Conservation (phyloP, 2,888 invertebrate species). For the Branchellion lobata region DNA sequence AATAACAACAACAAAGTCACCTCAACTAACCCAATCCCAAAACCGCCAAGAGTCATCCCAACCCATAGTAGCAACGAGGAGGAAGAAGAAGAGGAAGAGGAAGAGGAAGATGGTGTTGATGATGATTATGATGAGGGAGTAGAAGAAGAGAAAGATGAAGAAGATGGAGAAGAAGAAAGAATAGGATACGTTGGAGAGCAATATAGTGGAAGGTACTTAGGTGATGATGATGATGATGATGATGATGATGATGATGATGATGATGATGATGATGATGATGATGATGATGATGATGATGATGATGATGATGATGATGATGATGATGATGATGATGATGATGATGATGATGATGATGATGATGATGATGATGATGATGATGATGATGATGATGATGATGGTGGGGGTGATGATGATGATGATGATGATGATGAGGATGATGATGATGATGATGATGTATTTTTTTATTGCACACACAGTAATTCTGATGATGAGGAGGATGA, state of each 20-base stretch:
- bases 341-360: neutral
- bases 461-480: constrained; percentile 4
- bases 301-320: neutral
- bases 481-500: constrained; percentile 13
- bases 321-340: neutral
- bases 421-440: constrained; percentile 67
- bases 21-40: neutral
- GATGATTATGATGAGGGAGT: constrained; percentile 47
- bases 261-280: neutral
- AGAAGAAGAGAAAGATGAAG: too few relatives aligned
- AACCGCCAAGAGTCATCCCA: constrained; percentile 6
- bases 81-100: neutral
- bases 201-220: constrained; percentile 45
- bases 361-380: too few relatives aligned
- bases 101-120: constrained; percentile 25
- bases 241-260: neutral
- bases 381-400: neutral
- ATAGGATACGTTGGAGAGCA: constrained; percentile 38
- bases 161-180: constrained; percentile 70
- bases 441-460: constrained; percentile 38
- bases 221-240: neutral
- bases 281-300: neutral
- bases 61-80: neutral
- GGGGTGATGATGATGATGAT: constrained; percentile 50
- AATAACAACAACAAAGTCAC: neutral